A percentile compares a stretch with the other conserved stretches of the same genome.
Evolutionary conservation across 2,113 vertebrate species (phyloP).

Genomic region (Crotalus helleri): DNA sequence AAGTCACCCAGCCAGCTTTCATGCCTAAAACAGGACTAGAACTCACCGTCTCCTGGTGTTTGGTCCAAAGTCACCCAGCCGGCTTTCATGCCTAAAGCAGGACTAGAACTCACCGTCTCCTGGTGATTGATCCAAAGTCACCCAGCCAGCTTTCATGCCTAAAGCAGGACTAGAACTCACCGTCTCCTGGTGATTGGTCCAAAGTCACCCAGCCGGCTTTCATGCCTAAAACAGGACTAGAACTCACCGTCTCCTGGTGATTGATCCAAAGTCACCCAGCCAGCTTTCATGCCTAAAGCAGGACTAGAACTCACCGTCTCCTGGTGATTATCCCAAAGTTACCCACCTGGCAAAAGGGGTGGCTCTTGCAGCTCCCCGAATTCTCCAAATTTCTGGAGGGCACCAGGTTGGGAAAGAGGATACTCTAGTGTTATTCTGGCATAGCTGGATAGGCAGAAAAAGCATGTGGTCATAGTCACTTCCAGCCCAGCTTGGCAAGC

Average conservation of each 20-base stretch:
- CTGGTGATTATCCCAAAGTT: not conserved
- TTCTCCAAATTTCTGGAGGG: not conserved
- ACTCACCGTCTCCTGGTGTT: too few species aligned
- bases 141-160: rapidly evolving
- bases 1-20: rapidly evolving
- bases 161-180: too few species aligned
- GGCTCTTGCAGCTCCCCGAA: not conserved
- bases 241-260: too few species aligned
- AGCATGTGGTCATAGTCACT: not conserved
- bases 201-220: too few species aligned
- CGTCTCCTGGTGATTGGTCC: too few species aligned
- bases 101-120: too few species aligned
- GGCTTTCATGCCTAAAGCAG: too few species aligned
- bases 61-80: too few species aligned
- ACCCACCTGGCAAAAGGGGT: not conserved
- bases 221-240: too few species aligned
- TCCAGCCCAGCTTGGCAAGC: not conserved
- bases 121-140: too few species aligned
- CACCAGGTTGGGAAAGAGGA: not conserved
- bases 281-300: rapidly evolving
- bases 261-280: too few species aligned
- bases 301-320: not conserved
- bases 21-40: too few species aligned
- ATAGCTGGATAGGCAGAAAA: not conserved
- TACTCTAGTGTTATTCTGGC: not conserved